Base-by-base conservation (phyloP, 2,888 invertebrate genomes). In the Xestobium rufovillosum region DNA sequence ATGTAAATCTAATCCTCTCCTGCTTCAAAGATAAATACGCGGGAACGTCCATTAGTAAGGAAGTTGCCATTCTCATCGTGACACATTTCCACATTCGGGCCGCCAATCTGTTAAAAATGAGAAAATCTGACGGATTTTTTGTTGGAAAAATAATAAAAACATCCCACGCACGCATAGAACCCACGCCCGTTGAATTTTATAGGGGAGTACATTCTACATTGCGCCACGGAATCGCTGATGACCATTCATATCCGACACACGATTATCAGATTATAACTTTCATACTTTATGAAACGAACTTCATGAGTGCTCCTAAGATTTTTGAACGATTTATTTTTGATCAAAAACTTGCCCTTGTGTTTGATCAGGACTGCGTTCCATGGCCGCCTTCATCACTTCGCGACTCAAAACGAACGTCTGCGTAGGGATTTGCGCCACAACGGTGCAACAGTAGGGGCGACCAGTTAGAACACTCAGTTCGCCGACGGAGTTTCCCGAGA, bases 21-120 rank as follows among this genome's bases (percentile, higher is more conserved):
- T 58, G 56, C 0, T 73, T 66, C 69, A 70, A 73, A 26, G 70
- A 66, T 61, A 75, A 68, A 45, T 70, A 71, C 0, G 70, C 66
- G 0, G 73, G 70, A 4, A 72, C 70, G 1, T 65, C 66, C 2
- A 71, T 69, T 9, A 77, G 56, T 19, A 76, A 66, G 49, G 71
- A 66, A 48, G 71, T 56, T 0, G 74, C 65, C 2, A 78, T 43
- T 38, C 75, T 70, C 28, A 75, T 70, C n/a, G 75, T 74, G 23
- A 74, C 69, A 39, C 72, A 71, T 0, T 73, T 69, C 78, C 78
- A 78, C 65, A 78, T 69, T 3, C 73, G 61, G 8, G 73, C 65
- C 58, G 74, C 72, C 8, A 78, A 53, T 0, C 75, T 72, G 31
- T 55, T 42, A 31, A 27, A n/a, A n/a, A n/a, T n/a, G n/a, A n/a